Evolutionary conservation across 1,140 invertebrate genomes (phyloP).

Genomic region (Matsumurasca onukii): DNA sequence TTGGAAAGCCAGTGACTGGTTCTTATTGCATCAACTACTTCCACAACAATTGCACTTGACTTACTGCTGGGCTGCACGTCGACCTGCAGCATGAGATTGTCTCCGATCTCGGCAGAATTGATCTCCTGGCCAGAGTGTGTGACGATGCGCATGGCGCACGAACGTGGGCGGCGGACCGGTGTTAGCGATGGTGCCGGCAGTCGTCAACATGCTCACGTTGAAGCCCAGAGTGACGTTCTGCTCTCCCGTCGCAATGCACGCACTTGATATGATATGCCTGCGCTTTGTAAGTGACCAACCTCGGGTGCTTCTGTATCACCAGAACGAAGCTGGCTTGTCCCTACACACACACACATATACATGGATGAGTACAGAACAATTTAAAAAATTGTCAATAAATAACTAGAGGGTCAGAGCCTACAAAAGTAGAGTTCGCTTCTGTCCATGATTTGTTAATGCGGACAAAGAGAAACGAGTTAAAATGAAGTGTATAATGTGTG

Average conservation of each 20-base stretch:
- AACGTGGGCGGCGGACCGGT: conserved; percentile 92
- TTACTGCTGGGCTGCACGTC: conserved; percentile 89
- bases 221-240: conserved; percentile 92
- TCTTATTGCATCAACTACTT: not conserved
- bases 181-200: conserved; percentile 92
- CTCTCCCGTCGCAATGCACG: conserved; percentile 90
- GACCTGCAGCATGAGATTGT: conserved; percentile 87
- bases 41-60: conserved; percentile 46
- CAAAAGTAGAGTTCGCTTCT: no score
- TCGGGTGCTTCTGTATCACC: conserved; percentile 94
- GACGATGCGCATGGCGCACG: conserved; percentile 88
- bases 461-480: no score
- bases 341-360: no score
- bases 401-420: no score
- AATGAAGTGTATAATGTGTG: no score
- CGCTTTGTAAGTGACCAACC: conserved; percentile 90
- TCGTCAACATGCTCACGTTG: conserved; percentile 93
- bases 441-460: no score
- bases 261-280: conserved; percentile 95
- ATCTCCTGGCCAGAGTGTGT: conserved; percentile 85
- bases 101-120: conserved; percentile 88
- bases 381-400: no score
- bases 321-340: conserved; percentile 89
- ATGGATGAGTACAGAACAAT: no score
- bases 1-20: no score